Percentiles rank a stretch among this genome's conserved stretches.
Conservation (phyloP, 2,113 vertebrate genomes). For the Hipposideros armiger region DNA sequence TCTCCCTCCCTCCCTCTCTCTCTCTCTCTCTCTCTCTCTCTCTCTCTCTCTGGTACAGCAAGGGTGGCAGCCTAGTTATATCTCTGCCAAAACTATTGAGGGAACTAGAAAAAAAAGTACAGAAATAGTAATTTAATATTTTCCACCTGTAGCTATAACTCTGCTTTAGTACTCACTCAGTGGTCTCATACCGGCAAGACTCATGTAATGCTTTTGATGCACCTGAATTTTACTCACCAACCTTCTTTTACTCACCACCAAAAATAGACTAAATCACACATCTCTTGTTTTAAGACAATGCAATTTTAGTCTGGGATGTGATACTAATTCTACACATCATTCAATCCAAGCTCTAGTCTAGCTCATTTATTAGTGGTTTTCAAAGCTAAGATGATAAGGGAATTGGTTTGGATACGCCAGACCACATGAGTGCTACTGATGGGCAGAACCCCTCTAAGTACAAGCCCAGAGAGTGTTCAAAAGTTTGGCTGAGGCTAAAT, state of each 20-base stretch:
- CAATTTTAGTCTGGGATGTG: background rate
- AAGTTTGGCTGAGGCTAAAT: background rate
- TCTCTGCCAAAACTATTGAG: slow-evolving; percentile 73
- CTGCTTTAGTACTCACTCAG: background rate
- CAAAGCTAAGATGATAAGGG: background rate
- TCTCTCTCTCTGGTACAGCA: slow-evolving; percentile 30
- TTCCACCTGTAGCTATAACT: slow-evolving; percentile 49
- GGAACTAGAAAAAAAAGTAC: slow-evolving; percentile 70
- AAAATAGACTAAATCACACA: background rate
- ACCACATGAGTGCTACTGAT: background rate
- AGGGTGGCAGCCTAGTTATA: slow-evolving; percentile 58
- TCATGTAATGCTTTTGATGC: slow-evolving; percentile 33
- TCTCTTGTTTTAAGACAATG: slow-evolving; percentile 42
- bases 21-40: background rate
- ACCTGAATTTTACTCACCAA: slow-evolving; percentile 45
- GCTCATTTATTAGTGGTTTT: background rate
- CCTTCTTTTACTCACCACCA: background rate
- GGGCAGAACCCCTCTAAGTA: background rate
- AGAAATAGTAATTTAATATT: slow-evolving; percentile 71
- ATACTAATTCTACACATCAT: background rate
- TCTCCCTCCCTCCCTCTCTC: background rate
- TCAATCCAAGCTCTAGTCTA: background rate
- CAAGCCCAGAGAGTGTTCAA: background rate
- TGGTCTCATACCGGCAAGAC: background rate
- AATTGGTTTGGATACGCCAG: background rate